Evolutionary conservation across 2,888 invertebrate species (phyloP).

Genomic region (Metopia argyrocephala): DNA sequence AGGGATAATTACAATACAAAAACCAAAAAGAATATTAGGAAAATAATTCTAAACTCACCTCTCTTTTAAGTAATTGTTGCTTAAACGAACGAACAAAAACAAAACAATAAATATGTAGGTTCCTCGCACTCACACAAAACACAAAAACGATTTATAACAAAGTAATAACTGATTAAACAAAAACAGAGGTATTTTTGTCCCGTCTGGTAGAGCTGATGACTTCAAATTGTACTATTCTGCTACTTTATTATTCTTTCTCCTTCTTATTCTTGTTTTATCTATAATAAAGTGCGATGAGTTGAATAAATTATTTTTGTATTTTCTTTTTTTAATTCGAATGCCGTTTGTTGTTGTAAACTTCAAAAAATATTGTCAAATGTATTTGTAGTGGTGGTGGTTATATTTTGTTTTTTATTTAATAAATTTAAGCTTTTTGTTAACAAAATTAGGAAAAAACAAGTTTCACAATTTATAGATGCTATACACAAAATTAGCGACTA

Average conservation of each 20-base stretch:
- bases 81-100: background rate
- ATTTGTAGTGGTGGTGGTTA: conserved; percentile 22
- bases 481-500: conserved; percentile 7
- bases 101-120: conserved; percentile 17
- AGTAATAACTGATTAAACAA: conserved; percentile 16
- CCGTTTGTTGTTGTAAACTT: conserved; percentile 7
- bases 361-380: conserved; percentile 12
- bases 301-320: background rate
- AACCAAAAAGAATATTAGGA: background rate
- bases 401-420: conserved; percentile 19
- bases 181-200: conserved; percentile 16
- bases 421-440: background rate
- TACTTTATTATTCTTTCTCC: conserved; percentile 15
- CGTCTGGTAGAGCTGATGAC: conserved; percentile 29
- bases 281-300: conserved; percentile 8
- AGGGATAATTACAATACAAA: background rate
- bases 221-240: conserved; percentile 14
- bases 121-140: background rate
- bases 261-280: conserved; percentile 11
- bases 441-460: background rate
- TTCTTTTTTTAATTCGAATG: conserved; percentile 10
- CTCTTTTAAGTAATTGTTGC: conserved; percentile 15
- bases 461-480: background rate
- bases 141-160: background rate
- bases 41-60: conserved; percentile 33